phyloP scores from a whole-genome alignment of 2,797 vertebrate genomes.

The Brachyrhaphis roseni region DNA sequence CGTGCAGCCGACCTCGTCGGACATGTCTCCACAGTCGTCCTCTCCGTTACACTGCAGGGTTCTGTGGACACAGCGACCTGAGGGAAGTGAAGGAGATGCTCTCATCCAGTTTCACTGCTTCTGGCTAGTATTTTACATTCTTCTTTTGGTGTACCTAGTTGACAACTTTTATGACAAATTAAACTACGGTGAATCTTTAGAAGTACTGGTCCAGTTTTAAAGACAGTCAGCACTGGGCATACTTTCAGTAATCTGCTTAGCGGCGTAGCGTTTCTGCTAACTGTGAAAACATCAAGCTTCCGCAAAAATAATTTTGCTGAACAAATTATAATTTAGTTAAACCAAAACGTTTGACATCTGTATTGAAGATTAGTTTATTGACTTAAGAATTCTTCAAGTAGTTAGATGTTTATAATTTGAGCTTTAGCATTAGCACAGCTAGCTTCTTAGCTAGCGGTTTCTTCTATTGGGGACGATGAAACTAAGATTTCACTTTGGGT shows the following conservation, averaged over 20 bases:
- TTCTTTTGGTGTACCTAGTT: background rate
- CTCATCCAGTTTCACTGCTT: background rate
- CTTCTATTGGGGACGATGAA: background rate
- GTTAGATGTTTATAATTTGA: no score
- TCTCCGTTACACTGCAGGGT: conserved; percentile 91
- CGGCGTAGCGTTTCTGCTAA: no score
- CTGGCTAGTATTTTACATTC: background rate
- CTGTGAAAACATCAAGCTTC: no score
- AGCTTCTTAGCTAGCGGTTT: no score
- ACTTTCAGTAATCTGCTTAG: no score
- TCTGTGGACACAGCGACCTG: conserved; percentile 88
- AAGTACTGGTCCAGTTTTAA: background rate
- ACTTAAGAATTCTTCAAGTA: no score
- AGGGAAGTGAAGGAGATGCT: background rate
- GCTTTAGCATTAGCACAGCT: no score
- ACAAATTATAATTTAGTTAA: no score
- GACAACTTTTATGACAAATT: background rate
- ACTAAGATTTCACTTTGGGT: background rate
- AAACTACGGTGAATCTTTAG: background rate
- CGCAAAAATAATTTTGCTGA: no score
- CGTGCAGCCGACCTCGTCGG: conserved; percentile 88
- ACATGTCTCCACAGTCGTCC: conserved; percentile 93
- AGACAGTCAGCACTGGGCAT: no score
- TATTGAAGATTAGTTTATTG: no score
- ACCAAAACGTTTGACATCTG: no score